Percentiles rank a stretch among this genome's conserved stretches.
Evolutionary conservation across 2,797 vertebrate genomes (phyloP).

Genomic region (Ciconia nigra): DNA sequence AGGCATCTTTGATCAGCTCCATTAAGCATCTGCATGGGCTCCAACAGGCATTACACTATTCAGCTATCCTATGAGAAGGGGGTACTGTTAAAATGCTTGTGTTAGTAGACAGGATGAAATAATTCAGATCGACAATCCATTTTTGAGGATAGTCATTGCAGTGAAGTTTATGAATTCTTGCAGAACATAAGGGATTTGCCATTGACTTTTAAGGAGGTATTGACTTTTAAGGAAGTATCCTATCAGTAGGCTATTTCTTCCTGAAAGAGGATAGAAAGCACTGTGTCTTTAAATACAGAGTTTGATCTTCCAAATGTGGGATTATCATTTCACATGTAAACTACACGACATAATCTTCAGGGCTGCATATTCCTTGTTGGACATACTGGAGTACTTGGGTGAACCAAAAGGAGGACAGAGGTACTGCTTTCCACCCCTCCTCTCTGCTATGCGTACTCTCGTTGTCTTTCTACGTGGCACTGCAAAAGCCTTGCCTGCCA

Average conservation of each 20-base stretch:
- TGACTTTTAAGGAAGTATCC: neutral
- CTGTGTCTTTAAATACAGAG: neutral
- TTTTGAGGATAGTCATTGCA: neutral
- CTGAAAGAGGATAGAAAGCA: neutral
- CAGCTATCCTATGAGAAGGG: neutral
- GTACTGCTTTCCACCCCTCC: neutral
- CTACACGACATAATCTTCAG: neutral
- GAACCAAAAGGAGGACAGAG: neutral
- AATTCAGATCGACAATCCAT: neutral
- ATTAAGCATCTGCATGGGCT: constrained; percentile 11
- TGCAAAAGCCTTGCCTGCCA: neutral
- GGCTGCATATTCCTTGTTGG: neutral
- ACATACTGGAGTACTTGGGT: neutral
- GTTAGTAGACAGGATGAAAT: neutral
- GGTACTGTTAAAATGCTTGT: neutral
- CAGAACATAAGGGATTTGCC: neutral
- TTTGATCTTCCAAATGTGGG: neutral
- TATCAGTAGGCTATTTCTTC: neutral
- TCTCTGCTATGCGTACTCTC: neutral
- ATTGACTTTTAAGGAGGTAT: neutral
- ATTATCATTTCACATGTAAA: neutral
- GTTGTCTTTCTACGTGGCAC: accelerated
- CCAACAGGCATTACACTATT: neutral
- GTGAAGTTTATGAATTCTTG: neutral
- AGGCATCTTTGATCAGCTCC: constrained; percentile 19